phyloP scores from a whole-genome alignment of 2,113 vertebrate genomes.

The Nannobrachium achirus region DNA sequence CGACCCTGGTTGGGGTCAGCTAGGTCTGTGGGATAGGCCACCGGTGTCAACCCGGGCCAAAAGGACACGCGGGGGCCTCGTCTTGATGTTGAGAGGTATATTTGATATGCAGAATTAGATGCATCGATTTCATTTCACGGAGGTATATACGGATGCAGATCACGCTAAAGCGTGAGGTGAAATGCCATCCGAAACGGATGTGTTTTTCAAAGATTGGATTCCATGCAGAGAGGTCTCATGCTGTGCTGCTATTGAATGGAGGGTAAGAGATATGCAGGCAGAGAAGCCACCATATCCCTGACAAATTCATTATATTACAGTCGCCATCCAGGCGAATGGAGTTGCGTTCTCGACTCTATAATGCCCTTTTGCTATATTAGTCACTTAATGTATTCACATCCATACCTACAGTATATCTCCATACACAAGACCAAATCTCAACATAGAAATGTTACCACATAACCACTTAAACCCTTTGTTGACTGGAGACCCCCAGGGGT shows the following conservation, averaged over 20 bases:
- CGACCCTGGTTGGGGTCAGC: constrained; percentile 31
- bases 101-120: constrained; percentile 64
- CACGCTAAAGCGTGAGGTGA: constrained; percentile 27
- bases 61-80: neutral
- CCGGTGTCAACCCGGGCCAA: constrained; percentile 39
- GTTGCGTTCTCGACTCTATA: constrained; percentile 31
- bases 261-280: constrained; percentile 47
- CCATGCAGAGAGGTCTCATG: constrained; percentile 53
- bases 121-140: constrained; percentile 48
- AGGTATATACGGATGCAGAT: constrained; percentile 39
- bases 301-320: constrained; percentile 45
- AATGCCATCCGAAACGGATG: constrained; percentile 46
- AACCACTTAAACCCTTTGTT: neutral
- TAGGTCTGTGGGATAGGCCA: constrained; percentile 54
- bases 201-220: constrained; percentile 55
- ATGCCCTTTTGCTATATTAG: constrained; percentile 26
- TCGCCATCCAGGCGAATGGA: constrained; percentile 28
- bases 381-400: constrained; percentile 34
- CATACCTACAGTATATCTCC: neutral
- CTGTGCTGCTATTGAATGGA: constrained; percentile 46
- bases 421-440: constrained; percentile 14
- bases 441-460: neutral
- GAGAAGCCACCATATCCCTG: constrained; percentile 36
- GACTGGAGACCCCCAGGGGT: neutral
- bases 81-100: constrained; percentile 36